phyloP scores from a whole-genome alignment of 2,888 invertebrate species.

The Oscheius sp. region DNA sequence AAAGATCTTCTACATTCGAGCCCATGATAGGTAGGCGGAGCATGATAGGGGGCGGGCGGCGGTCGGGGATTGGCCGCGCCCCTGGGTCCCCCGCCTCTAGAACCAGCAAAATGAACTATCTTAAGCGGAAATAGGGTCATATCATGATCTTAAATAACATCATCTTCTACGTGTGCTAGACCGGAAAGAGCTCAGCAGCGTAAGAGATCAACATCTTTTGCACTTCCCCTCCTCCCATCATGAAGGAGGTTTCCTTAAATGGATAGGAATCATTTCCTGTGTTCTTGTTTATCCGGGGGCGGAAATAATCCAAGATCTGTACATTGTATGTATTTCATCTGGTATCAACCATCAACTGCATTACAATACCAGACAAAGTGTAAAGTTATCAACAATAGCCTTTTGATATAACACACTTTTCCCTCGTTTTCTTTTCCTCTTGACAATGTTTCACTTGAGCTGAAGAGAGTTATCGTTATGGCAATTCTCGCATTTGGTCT shows the following conservation, averaged over 20 bases:
- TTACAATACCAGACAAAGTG: too few relatives aligned
- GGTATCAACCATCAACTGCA: background rate
- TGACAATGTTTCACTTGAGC: constrained; percentile 18
- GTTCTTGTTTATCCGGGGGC: background rate
- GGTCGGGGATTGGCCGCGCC: constrained; percentile 33
- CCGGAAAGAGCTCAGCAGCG: constrained; percentile 12
- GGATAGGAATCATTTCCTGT: constrained; percentile 26
- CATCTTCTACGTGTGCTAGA: constrained; percentile 25
- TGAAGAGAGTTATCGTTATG: constrained; percentile 23
- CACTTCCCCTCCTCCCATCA: constrained; percentile 17
- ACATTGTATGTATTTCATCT: background rate
- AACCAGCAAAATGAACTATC: constrained; percentile 32
- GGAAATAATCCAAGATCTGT: background rate
- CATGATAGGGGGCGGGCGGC: constrained; percentile 35
- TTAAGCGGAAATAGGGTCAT: constrained; percentile 32
- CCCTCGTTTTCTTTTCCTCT: background rate
- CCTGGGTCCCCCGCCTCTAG: constrained; percentile 21
- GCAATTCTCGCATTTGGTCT: constrained; percentile 35
- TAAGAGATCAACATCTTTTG: constrained; percentile 1
- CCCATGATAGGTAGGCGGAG: constrained; percentile 33
- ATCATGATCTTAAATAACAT: constrained; percentile 5
- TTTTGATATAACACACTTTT: too few relatives aligned
- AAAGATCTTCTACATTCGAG: constrained; percentile 27
- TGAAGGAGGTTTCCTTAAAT: background rate
- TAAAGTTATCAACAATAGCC: too few relatives aligned